Percentiles rank a stretch among this genome's conserved stretches.
Conservation (phyloP, 2,888 invertebrate species). For the Phania funesta region DNA sequence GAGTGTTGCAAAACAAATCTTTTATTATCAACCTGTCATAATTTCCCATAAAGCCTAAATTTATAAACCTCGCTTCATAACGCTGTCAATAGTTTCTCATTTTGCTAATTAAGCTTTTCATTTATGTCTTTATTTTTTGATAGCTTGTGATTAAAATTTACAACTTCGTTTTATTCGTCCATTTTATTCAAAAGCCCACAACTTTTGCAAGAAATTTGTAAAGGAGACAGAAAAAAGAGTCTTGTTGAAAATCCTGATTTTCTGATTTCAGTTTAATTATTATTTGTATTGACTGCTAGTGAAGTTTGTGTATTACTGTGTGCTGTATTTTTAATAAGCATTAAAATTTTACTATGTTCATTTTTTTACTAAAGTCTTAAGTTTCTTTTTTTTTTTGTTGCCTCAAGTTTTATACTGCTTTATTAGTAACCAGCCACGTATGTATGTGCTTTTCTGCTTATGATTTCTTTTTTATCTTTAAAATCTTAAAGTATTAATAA, state of each 20-base stretch:
- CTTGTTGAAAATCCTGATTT: slow-evolving; percentile 32
- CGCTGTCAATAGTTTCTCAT: background rate
- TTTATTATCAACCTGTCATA: background rate
- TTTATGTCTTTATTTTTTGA: background rate
- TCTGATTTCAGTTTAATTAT: slow-evolving; percentile 28
- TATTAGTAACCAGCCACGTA: background rate
- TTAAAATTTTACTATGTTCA: background rate
- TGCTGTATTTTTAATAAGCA: background rate
- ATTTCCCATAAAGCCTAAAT: background rate
- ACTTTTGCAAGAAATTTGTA: background rate
- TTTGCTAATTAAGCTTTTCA: background rate
- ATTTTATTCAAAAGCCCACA: background rate
- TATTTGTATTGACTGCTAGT: slow-evolving; percentile 7
- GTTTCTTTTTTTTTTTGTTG: background rate
- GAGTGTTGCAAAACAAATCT: too few relatives aligned
- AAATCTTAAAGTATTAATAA: slow-evolving; percentile 50
- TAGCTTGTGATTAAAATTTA: slow-evolving; percentile 1
- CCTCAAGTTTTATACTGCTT: background rate
- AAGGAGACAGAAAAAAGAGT: background rate
- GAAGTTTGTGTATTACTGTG: too few relatives aligned
- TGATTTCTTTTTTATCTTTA: slow-evolving; percentile 47
- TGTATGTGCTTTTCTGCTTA: slow-evolving; percentile 30
- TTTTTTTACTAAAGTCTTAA: slow-evolving; percentile 37
- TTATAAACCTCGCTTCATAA: background rate
- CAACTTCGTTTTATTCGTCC: background rate